Conservation (phyloP, 2,113 vertebrate species). For the Lophochroa leadbeateri region DNA sequence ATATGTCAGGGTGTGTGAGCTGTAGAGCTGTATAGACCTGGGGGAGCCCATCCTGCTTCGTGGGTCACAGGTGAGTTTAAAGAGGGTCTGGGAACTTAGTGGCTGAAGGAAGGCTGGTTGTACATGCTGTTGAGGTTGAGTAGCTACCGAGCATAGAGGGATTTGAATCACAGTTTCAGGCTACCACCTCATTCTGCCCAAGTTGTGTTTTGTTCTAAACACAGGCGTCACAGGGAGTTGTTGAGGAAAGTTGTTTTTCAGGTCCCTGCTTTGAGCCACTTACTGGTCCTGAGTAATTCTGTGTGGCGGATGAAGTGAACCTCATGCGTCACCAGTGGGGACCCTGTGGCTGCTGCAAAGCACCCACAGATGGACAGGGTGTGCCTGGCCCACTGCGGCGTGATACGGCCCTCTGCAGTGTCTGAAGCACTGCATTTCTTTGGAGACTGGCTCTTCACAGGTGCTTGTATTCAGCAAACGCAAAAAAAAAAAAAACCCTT, state of each 20-base stretch:
- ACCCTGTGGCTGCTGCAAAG: fast-evolving
- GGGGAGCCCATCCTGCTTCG: not conserved
- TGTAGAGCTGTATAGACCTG: not conserved
- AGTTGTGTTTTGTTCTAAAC: not conserved
- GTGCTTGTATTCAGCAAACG: not conserved
- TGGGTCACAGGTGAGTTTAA: not conserved
- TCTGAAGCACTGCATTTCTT: not conserved
- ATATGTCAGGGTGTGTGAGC: fast-evolving
- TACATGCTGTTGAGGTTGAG: not conserved
- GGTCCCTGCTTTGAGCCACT: not conserved
- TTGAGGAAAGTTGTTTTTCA: not conserved
- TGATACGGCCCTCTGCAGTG: not conserved
- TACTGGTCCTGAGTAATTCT: not conserved
- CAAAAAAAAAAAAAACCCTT: not conserved
- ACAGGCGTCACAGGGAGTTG: not conserved
- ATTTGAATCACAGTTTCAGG: not conserved
- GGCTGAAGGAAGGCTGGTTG: not conserved
- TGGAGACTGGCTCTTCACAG: not conserved
- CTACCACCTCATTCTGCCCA: not conserved
- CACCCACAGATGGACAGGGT: not conserved
- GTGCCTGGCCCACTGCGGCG: fast-evolving
- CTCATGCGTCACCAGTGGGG: fast-evolving
- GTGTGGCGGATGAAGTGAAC: not conserved
- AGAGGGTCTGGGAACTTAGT: not conserved
- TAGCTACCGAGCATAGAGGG: not conserved